phyloP scores from a whole-genome alignment of 1,140 invertebrate species.

The Psix sp. region DNA sequence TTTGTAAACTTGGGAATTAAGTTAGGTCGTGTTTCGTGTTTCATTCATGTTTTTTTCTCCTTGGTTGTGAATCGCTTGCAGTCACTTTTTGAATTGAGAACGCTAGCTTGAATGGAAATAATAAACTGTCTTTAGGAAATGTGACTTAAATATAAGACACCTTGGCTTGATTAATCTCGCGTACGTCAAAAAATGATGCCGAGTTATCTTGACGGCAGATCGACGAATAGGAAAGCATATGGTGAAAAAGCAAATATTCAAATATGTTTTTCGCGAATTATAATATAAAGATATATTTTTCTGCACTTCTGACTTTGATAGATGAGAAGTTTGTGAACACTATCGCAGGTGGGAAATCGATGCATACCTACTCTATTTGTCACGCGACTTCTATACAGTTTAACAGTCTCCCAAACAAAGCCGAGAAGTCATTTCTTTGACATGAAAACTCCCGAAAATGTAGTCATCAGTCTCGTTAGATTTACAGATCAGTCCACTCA shows the following conservation, averaged over 20 bases:
- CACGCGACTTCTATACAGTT: constrained; percentile 48
- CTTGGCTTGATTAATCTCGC: constrained; percentile 24
- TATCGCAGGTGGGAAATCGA: constrained; percentile 27
- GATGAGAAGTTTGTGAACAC: constrained; percentile 35
- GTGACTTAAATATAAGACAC: constrained; percentile 7
- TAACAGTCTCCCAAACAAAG: constrained; percentile 48
- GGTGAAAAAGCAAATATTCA: constrained; percentile 24
- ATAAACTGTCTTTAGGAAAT: constrained; percentile 9
- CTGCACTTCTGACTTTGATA: constrained; percentile 49
- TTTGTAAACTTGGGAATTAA: neutral
- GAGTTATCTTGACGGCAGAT: constrained; percentile 24
- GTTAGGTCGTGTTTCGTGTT: constrained; percentile 10
- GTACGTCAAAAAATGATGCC: constrained; percentile 22
- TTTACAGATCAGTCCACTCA: constrained; percentile 11
- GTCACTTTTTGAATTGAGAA: too few relatives aligned
- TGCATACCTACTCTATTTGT: constrained; percentile 46
- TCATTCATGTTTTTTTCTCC: neutral
- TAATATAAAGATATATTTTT: constrained; percentile 47
- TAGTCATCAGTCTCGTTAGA: constrained; percentile 21
- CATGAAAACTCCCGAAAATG: constrained; percentile 12
- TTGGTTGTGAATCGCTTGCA: too few relatives aligned
- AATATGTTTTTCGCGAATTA: constrained; percentile 27
- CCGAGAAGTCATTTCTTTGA: constrained; percentile 31
- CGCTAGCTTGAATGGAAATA: too few relatives aligned
- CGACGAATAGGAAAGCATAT: constrained; percentile 4